A percentile compares a stretch with the other conserved stretches of the same genome.
Evolutionary conservation across 2,888 invertebrate species (phyloP).

Genomic region (Andrena bicolor): DNA sequence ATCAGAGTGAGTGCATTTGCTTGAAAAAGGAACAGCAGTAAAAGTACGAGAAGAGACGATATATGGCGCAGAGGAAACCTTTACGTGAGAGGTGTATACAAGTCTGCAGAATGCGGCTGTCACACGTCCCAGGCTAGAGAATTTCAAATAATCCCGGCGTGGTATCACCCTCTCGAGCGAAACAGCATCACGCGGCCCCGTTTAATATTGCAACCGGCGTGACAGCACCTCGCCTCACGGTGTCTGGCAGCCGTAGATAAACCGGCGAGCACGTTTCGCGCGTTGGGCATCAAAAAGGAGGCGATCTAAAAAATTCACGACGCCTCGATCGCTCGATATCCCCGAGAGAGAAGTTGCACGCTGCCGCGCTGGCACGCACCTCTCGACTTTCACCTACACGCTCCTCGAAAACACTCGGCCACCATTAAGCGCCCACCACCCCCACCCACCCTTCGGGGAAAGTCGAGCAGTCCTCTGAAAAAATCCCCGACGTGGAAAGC

Average conservation of each 20-base stretch:
- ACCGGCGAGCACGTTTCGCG: conserved; percentile 46
- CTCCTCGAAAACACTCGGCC: conserved; percentile 57
- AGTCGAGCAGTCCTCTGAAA: conserved; percentile 28
- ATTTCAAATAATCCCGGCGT: conserved; percentile 28
- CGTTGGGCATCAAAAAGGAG: conserved; percentile 45
- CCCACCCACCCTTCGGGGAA: conserved; percentile 11
- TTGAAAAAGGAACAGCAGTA: not conserved
- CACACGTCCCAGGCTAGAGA: conserved; percentile 25
- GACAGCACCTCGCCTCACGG: conserved; percentile 18
- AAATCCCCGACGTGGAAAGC: conserved; percentile 21
- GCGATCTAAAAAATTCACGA: conserved; percentile 62
- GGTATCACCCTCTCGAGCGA: conserved; percentile 37
- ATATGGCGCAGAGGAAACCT: not conserved
- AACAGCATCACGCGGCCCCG: conserved; percentile 53
- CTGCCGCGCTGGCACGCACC: conserved; percentile 26
- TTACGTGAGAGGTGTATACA: not conserved
- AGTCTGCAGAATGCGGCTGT: conserved; percentile 17
- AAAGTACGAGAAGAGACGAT: not conserved
- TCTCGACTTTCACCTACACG: conserved; percentile 55
- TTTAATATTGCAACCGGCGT: conserved; percentile 56
- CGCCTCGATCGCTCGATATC: conserved; percentile 59
- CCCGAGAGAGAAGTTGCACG: conserved; percentile 9
- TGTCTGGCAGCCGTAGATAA: conserved; percentile 53
- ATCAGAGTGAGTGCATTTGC: too few relatives aligned
- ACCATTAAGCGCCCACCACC: conserved; percentile 31